A percentile compares a stretch with the other conserved stretches of the same genome.
Evolutionary conservation across 2,113 vertebrate genomes (phyloP).

Genomic region (Clarias batrachus): DNA sequence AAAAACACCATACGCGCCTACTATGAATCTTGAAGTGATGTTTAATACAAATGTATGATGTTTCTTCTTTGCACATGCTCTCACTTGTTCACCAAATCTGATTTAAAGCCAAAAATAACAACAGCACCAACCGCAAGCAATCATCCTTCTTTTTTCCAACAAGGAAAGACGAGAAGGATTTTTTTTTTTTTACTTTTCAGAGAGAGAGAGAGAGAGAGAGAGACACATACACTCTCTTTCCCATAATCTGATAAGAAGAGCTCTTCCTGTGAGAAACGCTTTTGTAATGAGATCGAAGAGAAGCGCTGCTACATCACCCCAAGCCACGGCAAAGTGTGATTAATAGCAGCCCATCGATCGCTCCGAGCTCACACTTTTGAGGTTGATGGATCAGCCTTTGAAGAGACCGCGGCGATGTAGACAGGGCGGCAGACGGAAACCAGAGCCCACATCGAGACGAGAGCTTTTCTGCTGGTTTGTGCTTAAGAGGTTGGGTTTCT

Average conservation of each 20-base stretch:
- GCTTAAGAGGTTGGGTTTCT: slow-evolving; percentile 4
- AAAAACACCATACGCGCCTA: neutral
- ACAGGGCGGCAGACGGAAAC: slow-evolving; percentile 38
- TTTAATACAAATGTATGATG: neutral
- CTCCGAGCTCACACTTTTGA: slow-evolving; percentile 44
- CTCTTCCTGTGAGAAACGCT: slow-evolving; percentile 68
- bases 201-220: neutral
- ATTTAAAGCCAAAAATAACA: neutral
- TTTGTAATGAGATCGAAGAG: slow-evolving; percentile 69
- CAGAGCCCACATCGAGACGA: slow-evolving; percentile 24
- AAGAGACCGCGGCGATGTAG: slow-evolving; percentile 35
- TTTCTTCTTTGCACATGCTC: neutral
- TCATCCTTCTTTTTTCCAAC: slow-evolving; percentile 30
- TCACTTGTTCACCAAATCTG: neutral
- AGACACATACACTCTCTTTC: slow-evolving; percentile 12
- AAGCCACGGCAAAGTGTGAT: slow-evolving; percentile 50
- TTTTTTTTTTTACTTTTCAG: slow-evolving; percentile 24
- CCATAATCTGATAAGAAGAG: slow-evolving; percentile 64
- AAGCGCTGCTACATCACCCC: slow-evolving; percentile 61
- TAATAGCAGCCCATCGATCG: slow-evolving; percentile 56
- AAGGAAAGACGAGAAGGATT: slow-evolving; percentile 46
- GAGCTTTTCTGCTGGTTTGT: slow-evolving; percentile 7
- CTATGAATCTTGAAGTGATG: neutral
- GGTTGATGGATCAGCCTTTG: slow-evolving; percentile 53
- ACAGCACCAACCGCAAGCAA: neutral